A percentile compares a stretch with the other conserved stretches of the same genome.
phyloP scores from a whole-genome alignment of 1,140 invertebrate species.

The Bicyclus anynana region DNA sequence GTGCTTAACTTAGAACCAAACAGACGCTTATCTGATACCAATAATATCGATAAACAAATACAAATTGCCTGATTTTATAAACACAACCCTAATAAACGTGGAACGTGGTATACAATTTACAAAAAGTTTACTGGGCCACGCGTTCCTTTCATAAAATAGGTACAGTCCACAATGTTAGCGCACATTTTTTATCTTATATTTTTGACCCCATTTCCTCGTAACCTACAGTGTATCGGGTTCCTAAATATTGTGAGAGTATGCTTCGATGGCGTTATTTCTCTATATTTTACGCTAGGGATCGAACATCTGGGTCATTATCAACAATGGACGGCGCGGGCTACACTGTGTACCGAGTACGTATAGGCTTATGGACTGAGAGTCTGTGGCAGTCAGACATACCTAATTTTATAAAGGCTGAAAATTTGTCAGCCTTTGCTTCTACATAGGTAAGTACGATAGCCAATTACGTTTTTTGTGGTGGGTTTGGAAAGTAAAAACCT shows the following conservation, averaged over 20 bases:
- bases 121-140: not conserved
- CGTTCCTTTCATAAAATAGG: not conserved
- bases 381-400: no score
- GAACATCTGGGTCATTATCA: conserved; percentile 31
- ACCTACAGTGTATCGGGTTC: conserved; percentile 10
- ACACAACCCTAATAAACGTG: no score
- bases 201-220: conserved; percentile 1
- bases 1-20: no score
- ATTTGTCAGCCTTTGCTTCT: no score
- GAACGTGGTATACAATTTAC: not conserved
- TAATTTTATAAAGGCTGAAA: no score
- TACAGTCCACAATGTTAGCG: not conserved
- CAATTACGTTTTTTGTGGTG: no score
- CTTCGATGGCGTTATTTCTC: conserved; percentile 20
- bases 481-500: no score
- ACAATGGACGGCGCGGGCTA: conserved; percentile 14
- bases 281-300: conserved; percentile 30
- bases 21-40: no score
- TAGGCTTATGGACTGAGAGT: conserved; percentile 19
- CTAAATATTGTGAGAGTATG: conserved; percentile 7
- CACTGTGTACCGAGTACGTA: not conserved
- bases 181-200: not conserved
- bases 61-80: no score
- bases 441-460: no score
- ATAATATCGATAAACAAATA: no score